A percentile compares a stretch with the other conserved stretches of the same genome.
These are phyloP conservation scores for Pluvialis apricaria DNA, from an alignment of 2,113 vertebrate genomes.

Conservation along the genomic window DNA sequence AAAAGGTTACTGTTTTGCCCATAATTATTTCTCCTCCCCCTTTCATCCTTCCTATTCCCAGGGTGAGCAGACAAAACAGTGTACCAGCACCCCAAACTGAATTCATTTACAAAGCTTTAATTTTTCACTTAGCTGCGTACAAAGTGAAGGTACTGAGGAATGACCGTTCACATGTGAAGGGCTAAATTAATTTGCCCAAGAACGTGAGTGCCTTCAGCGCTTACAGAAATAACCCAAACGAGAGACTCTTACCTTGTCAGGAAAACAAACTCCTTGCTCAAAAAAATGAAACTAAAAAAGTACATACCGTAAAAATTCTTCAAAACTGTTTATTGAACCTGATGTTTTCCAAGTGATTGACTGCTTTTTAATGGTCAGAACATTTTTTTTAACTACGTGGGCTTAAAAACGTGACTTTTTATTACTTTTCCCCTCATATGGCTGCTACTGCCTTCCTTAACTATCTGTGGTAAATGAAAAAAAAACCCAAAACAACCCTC, in stretches of 20 bases:
- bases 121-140: conserved; percentile 48
- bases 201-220: neutral
- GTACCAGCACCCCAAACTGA: neutral
- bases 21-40: conserved; percentile 31
- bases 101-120: conserved; percentile 34
- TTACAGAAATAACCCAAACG: neutral
- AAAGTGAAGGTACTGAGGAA: conserved; percentile 10
- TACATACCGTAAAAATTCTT: neutral
- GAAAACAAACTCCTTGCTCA: neutral
- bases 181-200: neutral
- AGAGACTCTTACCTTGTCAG: neutral
- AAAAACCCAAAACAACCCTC: neutral
- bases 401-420: neutral
- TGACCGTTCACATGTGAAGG: neutral
- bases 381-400: neutral
- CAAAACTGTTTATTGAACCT: neutral
- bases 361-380: neutral
- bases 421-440: neutral
- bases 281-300: neutral
- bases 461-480: neutral
- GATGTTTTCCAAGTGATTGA: neutral
- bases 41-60: conserved; percentile 4
- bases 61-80: neutral
- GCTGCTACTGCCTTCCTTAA: neutral
- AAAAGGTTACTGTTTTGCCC: conserved; percentile 56